Conservation (phyloP, 2,797 vertebrate species). For the Epinephelus malabaricus region DNA sequence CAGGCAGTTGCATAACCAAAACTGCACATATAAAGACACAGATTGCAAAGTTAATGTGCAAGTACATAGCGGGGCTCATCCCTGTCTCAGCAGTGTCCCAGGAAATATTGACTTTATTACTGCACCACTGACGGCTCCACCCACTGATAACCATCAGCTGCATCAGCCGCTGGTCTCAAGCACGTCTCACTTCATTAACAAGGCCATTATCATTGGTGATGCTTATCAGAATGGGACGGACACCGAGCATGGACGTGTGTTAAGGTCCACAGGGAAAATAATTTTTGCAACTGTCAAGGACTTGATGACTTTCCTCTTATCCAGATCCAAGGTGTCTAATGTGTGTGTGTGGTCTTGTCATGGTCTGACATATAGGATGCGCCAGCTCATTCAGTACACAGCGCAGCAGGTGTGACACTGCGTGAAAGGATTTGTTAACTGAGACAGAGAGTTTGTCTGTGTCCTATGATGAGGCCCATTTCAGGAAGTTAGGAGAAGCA, state of each 20-base stretch:
- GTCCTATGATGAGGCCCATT: conserved; percentile 66
- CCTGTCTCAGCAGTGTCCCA: conserved; percentile 40
- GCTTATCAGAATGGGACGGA: conserved; percentile 74
- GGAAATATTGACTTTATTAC: conserved; percentile 80
- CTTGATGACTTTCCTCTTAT: conserved; percentile 69
- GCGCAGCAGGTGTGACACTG: conserved; percentile 60
- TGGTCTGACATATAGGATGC: conserved; percentile 52
- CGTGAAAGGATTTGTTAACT: conserved; percentile 65
- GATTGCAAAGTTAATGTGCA: conserved; percentile 31
- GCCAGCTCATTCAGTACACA: conserved; percentile 40
- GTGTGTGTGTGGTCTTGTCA: conserved; percentile 33
- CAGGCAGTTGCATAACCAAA: conserved; percentile 14
- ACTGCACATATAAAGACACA: conserved; percentile 23
- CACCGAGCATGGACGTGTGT: conserved; percentile 44
- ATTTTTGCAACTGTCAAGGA: conserved; percentile 70
- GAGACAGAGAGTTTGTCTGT: conserved; percentile 64
- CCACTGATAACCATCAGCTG: conserved; percentile 78
- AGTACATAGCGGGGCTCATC: conserved; percentile 26
- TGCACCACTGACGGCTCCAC: conserved; percentile 72
- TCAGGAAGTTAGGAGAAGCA: conserved; percentile 60
- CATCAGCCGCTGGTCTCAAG: conserved; percentile 73
- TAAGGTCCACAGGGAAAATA: conserved; percentile 45
- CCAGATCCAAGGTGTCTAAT: conserved; percentile 21
- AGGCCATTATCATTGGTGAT: conserved; percentile 76
- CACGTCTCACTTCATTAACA: conserved; percentile 82